Percentiles rank a stretch among this genome's conserved stretches.
phyloP scores from a whole-genome alignment of 1,140 invertebrate genomes.

The Leptinotarsa texana region DNA sequence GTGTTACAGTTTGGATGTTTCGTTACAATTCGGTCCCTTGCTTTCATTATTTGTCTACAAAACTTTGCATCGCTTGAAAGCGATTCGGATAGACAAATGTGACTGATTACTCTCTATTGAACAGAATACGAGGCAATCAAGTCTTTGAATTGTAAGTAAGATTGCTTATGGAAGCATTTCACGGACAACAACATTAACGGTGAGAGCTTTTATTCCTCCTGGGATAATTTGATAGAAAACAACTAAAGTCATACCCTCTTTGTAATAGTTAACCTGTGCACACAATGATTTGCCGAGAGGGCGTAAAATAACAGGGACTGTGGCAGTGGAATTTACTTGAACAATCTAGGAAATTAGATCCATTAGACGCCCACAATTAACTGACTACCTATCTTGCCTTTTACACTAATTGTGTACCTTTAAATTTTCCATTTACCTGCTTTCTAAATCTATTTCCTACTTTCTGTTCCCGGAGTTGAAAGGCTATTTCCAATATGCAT shows the following conservation, averaged over 20 bases:
- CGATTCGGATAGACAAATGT: no score
- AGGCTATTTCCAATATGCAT: neutral
- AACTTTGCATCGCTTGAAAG: no score
- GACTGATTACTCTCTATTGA: no score
- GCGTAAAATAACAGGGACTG: conserved; percentile 12
- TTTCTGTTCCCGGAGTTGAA: neutral
- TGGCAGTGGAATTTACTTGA: conserved; percentile 11
- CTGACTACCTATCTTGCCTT: conserved; percentile 10
- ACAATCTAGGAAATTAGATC: conserved; percentile 18
- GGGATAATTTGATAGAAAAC: neutral
- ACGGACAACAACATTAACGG: no score
- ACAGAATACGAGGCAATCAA: no score
- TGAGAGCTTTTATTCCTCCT: no score
- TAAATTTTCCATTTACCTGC: neutral
- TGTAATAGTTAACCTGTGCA: conserved; percentile 18
- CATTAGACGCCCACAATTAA: conserved; percentile 2
- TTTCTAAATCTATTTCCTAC: neutral
- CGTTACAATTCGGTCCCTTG: no score
- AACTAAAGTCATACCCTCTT: conserved; percentile 18
- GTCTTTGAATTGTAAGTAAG: no score
- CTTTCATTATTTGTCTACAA: no score
- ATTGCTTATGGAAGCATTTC: no score
- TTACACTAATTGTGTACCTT: neutral
- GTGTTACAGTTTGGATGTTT: no score
- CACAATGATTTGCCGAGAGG: conserved; percentile 9